Percentiles rank a stretch among this genome's conserved stretches.
Evolutionary conservation across 2,888 invertebrate species (phyloP).

Genomic region (Rugalucina vietnamica): DNA sequence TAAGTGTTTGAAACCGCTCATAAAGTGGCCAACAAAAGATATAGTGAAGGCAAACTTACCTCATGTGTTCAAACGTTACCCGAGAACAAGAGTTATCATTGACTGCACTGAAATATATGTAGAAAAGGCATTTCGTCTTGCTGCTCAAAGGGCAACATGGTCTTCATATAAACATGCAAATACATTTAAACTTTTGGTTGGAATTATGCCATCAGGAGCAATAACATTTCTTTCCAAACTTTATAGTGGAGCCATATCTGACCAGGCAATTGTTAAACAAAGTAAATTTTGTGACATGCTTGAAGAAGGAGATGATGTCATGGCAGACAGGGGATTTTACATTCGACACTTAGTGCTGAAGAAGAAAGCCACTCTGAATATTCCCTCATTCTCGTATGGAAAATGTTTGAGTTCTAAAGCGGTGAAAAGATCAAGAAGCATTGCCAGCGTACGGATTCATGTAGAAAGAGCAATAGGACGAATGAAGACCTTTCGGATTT

Average conservation of each 20-base stretch:
- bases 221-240: constrained; percentile 10
- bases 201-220: background rate
- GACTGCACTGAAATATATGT: constrained; percentile 19
- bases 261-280: constrained; percentile 19
- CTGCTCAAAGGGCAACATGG: background rate
- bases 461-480: constrained; percentile 21
- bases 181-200: background rate
- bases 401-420: constrained; percentile 25
- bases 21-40: constrained; percentile 28
- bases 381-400: constrained; percentile 24
- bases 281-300: constrained; percentile 17
- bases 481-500: constrained; percentile 31
- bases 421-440: constrained; percentile 11
- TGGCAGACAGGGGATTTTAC: constrained; percentile 31
- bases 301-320: constrained; percentile 26
- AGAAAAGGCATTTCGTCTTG: background rate
- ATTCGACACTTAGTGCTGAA: constrained; percentile 18
- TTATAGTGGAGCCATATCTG: constrained; percentile 10
- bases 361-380: constrained; percentile 25
- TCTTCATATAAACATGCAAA: constrained; percentile 19
- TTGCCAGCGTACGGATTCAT: constrained; percentile 16
- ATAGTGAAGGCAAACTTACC: background rate
- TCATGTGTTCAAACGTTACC: background rate
- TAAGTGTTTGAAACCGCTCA: constrained; percentile 16
- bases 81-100: constrained; percentile 6